These are phyloP conservation scores for Gisinianus flammeolus DNA, from an alignment of 2,888 invertebrate genomes.

Conservation along the genomic window DNA sequence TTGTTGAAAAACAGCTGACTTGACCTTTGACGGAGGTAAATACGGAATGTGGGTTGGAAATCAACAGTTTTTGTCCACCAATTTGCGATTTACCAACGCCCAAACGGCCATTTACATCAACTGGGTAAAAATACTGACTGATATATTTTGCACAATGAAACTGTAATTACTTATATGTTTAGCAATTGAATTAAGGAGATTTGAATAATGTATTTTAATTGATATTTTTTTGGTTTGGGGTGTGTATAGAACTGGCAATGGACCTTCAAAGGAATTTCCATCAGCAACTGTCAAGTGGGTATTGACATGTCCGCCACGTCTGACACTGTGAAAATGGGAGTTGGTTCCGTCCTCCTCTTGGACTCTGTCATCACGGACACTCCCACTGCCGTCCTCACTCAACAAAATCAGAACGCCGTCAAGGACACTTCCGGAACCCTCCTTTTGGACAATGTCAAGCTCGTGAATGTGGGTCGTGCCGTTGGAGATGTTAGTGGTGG, in stretches of 20 bases:
- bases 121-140: slow-evolving; percentile 46
- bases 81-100: slow-evolving; percentile 47
- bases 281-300: slow-evolving; percentile 46
- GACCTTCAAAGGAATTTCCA: slow-evolving; percentile 50
- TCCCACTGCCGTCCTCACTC: slow-evolving; percentile 42
- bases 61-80: slow-evolving; percentile 52
- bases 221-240: slow-evolving; percentile 14
- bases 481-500: slow-evolving; percentile 28
- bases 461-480: slow-evolving; percentile 42
- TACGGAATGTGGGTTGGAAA: slow-evolving; percentile 55
- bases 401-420: slow-evolving; percentile 32
- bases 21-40: slow-evolving; percentile 50
- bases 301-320: slow-evolving; percentile 47
- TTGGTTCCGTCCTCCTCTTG: slow-evolving; percentile 49
- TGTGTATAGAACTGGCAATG: slow-evolving; percentile 55
- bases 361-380: slow-evolving; percentile 50
- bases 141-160: no score
- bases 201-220: slow-evolving; percentile 8
- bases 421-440: slow-evolving; percentile 50
- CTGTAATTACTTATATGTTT: neutral
- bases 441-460: slow-evolving; percentile 50
- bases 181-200: neutral
- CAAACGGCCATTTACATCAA: slow-evolving; percentile 53
- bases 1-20: no score
- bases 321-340: slow-evolving; percentile 3